Percentiles rank a stretch among this genome's conserved stretches.
Evolutionary conservation across 2,797 vertebrate genomes (phyloP).

Genomic region (Orientallactaga sibirica): DNA sequence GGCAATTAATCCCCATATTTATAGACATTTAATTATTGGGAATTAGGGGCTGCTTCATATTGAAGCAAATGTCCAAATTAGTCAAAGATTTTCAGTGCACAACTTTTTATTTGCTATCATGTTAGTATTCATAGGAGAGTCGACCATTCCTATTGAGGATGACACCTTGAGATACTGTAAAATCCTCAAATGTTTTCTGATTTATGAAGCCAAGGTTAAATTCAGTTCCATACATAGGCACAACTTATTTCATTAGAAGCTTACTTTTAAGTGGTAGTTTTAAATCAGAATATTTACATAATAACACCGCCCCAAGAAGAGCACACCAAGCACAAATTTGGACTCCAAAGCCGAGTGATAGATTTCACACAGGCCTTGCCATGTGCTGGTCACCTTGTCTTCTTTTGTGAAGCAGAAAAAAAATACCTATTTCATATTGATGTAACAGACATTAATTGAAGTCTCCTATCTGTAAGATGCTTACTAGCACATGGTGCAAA

Average conservation of each 20-base stretch:
- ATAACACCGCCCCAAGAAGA: not conserved
- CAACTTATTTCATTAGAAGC: not conserved
- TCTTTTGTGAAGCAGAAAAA: not conserved
- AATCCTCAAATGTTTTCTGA: constrained; percentile 46
- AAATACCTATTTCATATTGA: not conserved
- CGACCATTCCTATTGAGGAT: not conserved
- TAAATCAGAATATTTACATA: not conserved
- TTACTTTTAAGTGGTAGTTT: constrained; percentile 33
- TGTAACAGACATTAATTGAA: constrained; percentile 13
- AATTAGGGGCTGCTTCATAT: not conserved
- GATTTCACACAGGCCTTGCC: not conserved
- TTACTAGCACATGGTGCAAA: not conserved
- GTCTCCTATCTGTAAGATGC: not conserved
- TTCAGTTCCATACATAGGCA: not conserved
- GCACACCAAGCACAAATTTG: not conserved
- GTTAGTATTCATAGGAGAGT: not conserved
- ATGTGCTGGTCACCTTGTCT: not conserved
- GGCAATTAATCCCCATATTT: not conserved
- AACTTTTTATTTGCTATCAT: not conserved
- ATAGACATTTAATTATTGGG: constrained; percentile 3
- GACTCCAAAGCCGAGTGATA: not conserved
- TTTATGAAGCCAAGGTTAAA: not conserved
- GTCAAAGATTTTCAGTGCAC: not conserved
- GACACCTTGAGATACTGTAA: not conserved
- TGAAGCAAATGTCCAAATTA: not conserved